A percentile compares a stretch with the other conserved stretches of the same genome.
Conservation (phyloP, 2,888 invertebrate species). For the Pocota personata region DNA sequence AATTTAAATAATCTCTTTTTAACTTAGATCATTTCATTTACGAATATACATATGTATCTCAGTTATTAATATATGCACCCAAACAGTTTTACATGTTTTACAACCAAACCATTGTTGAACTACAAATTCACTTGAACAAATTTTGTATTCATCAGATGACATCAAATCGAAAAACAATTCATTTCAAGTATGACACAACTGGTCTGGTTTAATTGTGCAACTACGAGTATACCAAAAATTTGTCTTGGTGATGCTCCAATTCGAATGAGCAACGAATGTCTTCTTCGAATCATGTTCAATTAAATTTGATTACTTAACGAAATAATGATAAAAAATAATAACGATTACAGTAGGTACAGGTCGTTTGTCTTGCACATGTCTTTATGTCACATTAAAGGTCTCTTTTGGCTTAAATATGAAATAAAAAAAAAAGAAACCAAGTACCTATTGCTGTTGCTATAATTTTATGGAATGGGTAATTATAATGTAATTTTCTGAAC, state of each 20-base stretch:
- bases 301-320: constrained; percentile 10
- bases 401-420: neutral
- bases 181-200: neutral
- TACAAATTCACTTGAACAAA: neutral
- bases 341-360: neutral
- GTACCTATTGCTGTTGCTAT: neutral
- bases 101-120: neutral
- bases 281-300: constrained; percentile 3
- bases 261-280: constrained; percentile 1
- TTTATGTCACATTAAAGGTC: neutral
- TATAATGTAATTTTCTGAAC: constrained; percentile 23
- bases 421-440: neutral
- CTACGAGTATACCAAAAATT: neutral
- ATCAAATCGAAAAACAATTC: constrained; percentile 6
- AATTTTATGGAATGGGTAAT: constrained; percentile 12
- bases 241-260: constrained; percentile 31
- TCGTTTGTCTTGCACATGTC: neutral
- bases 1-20: neutral
- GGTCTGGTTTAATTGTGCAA: constrained; percentile 25
- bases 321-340: neutral
- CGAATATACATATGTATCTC: too few species aligned
- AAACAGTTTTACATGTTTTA: neutral
- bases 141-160: constrained; percentile 4
- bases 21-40: neutral
- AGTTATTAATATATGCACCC: too few species aligned